These are phyloP conservation scores for Gryllus longicercus DNA, from an alignment of 2,888 invertebrate species.

Conservation along the genomic window DNA sequence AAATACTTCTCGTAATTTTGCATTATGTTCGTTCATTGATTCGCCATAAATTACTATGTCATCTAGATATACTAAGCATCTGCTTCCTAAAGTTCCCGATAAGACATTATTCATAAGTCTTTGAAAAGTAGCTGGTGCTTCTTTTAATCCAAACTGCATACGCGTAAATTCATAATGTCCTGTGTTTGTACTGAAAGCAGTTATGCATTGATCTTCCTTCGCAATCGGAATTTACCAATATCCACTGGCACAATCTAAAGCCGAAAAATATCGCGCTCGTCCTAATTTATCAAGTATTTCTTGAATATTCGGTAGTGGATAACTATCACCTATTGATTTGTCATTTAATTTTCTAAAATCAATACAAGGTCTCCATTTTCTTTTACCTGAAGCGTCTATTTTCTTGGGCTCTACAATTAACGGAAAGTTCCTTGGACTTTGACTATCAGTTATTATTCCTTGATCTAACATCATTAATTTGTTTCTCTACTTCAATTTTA, in stretches of 20 bases:
- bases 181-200: slow-evolving; percentile 40
- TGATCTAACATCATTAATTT: background rate
- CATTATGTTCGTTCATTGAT: slow-evolving; percentile 17
- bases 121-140: slow-evolving; percentile 43
- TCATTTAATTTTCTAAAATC: slow-evolving; percentile 39
- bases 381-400: slow-evolving; percentile 37
- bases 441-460: background rate
- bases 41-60: slow-evolving; percentile 38
- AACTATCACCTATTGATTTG: slow-evolving; percentile 35
- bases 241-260: slow-evolving; percentile 42
- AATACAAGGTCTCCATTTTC: slow-evolving; percentile 40
- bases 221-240: slow-evolving; percentile 43
- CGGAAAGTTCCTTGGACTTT: slow-evolving; percentile 33
- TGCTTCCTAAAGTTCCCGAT: slow-evolving; percentile 38
- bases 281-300: slow-evolving; percentile 43
- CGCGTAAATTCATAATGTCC: slow-evolving; percentile 42
- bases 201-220: slow-evolving; percentile 40
- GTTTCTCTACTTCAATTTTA: background rate
- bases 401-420: slow-evolving; percentile 42
- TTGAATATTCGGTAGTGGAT: slow-evolving; percentile 39
- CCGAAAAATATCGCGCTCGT: slow-evolving; percentile 41
- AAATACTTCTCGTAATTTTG: slow-evolving; percentile 11
- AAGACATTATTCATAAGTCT: slow-evolving; percentile 42
- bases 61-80: slow-evolving; percentile 41
- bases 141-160: slow-evolving; percentile 43